Conservation (phyloP, 2,113 vertebrate genomes). For the Thryonomys swinderianus region DNA sequence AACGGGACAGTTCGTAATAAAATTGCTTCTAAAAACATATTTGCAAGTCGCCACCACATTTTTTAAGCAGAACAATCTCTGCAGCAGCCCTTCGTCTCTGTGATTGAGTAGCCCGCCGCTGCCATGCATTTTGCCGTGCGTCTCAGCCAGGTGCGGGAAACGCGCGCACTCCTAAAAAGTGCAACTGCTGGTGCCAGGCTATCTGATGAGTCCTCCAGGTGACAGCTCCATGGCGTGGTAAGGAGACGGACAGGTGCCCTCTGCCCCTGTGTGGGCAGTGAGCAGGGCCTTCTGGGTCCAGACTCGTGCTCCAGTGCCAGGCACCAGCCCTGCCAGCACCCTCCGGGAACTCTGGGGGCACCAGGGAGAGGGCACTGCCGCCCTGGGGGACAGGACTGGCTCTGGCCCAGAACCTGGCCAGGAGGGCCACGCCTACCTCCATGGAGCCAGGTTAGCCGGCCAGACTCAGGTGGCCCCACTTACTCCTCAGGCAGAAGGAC, state of each 20-base stretch:
- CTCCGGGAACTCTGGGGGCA: not conserved
- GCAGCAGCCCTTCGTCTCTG: constrained; percentile 75
- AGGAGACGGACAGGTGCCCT: constrained; percentile 77
- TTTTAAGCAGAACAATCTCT: constrained; percentile 84
- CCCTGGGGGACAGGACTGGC: not conserved
- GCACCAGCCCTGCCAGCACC: not conserved
- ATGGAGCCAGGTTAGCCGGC: fast-evolving
- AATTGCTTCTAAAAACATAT: constrained; percentile 85
- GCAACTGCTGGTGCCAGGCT: constrained; percentile 79
- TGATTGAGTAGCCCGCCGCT: constrained; percentile 84
- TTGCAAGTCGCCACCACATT: constrained; percentile 83
- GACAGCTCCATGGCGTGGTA: constrained; percentile 58
- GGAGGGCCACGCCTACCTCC: too few species aligned
- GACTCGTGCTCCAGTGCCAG: not conserved
- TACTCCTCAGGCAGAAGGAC: not conserved
- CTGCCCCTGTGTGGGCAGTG: constrained; percentile 71
- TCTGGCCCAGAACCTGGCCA: not conserved
- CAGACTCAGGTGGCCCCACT: not conserved
- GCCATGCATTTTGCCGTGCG: constrained; percentile 67
- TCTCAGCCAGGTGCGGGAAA: constrained; percentile 59
- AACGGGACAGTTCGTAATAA: constrained; percentile 84
- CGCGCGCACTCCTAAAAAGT: constrained; percentile 68
- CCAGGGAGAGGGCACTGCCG: not conserved
- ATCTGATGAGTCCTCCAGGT: constrained; percentile 76
- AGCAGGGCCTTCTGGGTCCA: not conserved